A percentile compares a stretch with the other conserved stretches of the same genome.
Conservation (phyloP, 2,797 vertebrate genomes). For the Eptatretus atami region DNA sequence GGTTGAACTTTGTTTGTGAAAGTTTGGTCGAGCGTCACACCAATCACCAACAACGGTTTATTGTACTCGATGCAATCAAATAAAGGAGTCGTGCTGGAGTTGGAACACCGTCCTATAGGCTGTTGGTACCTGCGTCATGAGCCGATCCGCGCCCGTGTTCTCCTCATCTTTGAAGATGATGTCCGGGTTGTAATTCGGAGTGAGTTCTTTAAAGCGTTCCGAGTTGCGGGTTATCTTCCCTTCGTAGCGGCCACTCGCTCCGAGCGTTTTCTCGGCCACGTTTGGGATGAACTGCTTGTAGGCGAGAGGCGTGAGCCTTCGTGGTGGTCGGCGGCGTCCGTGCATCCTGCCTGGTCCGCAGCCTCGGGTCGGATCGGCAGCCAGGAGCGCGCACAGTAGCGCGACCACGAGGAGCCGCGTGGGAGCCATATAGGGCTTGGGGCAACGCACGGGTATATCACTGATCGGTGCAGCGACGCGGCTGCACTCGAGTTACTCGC, state of each 20-base stretch:
- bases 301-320: constrained; percentile 91
- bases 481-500: too few species aligned
- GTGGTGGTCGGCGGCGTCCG: constrained; percentile 58
- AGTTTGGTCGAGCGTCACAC: too few species aligned
- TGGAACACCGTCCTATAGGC: too few species aligned
- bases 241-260: constrained; percentile 88
- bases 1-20: too few species aligned
- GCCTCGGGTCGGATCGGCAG: constrained; percentile 44
- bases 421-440: too few species aligned
- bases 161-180: constrained; percentile 99
- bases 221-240: constrained; percentile 97
- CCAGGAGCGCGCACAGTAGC: constrained; percentile 32
- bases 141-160: constrained; percentile 89
- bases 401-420: constrained; percentile 27
- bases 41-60: too few species aligned
- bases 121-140: constrained; percentile 76
- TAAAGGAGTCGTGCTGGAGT: too few species aligned
- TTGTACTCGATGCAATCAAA: too few species aligned
- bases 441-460: too few species aligned
- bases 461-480: too few species aligned
- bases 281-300: constrained; percentile 99
- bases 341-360: constrained; percentile 93
- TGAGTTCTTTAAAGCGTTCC: constrained; percentile 96
- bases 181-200: constrained; percentile 98
- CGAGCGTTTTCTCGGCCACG: constrained; percentile 96